Evolutionary conservation across 2,797 vertebrate genomes (phyloP), one percentile per base, ranked within the genome.

Genomic region (Coregonus sp.): DNA sequence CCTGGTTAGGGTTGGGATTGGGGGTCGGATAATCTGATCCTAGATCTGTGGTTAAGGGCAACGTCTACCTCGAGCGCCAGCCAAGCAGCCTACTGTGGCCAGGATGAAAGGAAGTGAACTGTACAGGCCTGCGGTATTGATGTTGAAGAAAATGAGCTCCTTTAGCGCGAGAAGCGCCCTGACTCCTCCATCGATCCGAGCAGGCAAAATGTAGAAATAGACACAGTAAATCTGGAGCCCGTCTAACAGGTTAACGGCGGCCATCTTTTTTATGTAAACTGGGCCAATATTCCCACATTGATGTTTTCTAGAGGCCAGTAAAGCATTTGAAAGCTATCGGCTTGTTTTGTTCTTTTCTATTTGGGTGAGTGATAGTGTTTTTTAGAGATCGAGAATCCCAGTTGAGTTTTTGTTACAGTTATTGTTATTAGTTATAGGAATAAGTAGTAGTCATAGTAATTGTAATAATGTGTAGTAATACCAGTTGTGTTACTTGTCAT

Each of bases 121-220:
- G 85, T 90, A 66, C 81, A 81, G 75, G 78, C 78, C 85, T 82
- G 31, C 78, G 56, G 86, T 93, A 94, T 94, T 90, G 94, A 94
- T 90, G 91, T 87, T 76, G 80, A 87, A 91, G 91, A 92, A 93
- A 94, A 93, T 92, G 86, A 92, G 90, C 88, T 78, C 80, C 73
- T 86, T 82, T 85, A 82, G 82, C 81, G 40, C 75, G 67, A 73
- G 80, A 85, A 77, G 79, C 80, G 82, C 85, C 85, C 77, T 78
- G 85, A 88, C 89, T 91, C 84, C 81, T 80, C 84, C 88, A 94
- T 94, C 85, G 94, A 94, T 94, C 90, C 59, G 51, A 88, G 75
- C 80, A 81, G 83, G 82, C 88, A 91, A 91, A 91, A 92, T 87
- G 91, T 91, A 93, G 92, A 93, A 94, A 93, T 92, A 90, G 91